Evolutionary conservation across 1,140 invertebrate genomes (phyloP), one percentile per base, ranked within the genome.

Genomic region (Cardiocondyla obscurior): DNA sequence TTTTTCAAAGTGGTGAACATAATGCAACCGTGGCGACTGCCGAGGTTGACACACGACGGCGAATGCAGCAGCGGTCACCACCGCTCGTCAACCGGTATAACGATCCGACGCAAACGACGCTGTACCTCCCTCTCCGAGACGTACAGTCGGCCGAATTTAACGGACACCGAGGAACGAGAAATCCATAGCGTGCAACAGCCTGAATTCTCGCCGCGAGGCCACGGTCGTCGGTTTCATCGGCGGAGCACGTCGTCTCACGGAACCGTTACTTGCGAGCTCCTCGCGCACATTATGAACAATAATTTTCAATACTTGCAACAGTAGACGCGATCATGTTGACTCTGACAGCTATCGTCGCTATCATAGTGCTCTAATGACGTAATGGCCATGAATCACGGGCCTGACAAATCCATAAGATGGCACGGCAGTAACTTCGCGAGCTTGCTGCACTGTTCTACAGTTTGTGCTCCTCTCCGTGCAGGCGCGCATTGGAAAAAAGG

Each of bases 1-100:
- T 96, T 97, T 90, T 96, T 97, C 86, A 96, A 90, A 83, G 95
- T 95, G 14, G 95, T 94, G 89, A 96, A 96, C 96, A 96, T 96
- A 67, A 36, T 89, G 85, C 12, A 69, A 67, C 62, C 49, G 62
- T 60, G 2, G 42, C 12, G 12, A n/a, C 36, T 12, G n/a, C 8
- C 39, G 5, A 53, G 83, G 65, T 70, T 51, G 82, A 36, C 4
- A 72, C 69, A n/a, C 25, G 19, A 67, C 22, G 77, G 86, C 36
- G 65, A 33, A 8, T 49, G 60, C 65, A 33, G 25, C 46, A 30
- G 49, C 0, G 55, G 10, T 30, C 19, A 85, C 22, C 73, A 85
- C 73, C 87, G 91, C 87, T 88, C 90, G 90, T 90, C 85, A 92
- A 89, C 82, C 42, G 3, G 10, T 22, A 22, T 12, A 16, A 62